Evolutionary conservation across 30 jellyfish, hydroid and myxozoan species (phyloP), one percentile per base, ranked within the genome.

Genomic region (Pelagia noctiluca): DNA sequence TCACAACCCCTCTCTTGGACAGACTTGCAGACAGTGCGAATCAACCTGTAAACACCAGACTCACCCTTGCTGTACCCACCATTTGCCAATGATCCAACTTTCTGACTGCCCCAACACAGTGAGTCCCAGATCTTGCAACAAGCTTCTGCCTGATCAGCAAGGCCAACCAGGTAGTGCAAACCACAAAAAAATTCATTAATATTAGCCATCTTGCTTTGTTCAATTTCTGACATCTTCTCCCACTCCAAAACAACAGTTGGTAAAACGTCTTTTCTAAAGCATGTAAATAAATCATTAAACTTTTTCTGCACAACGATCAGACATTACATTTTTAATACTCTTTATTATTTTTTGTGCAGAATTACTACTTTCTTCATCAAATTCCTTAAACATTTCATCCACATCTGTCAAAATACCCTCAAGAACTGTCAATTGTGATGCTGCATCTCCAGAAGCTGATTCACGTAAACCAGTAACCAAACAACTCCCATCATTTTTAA

Each of bases 101-200:
- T 86, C 1, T 62, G 21, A 2, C 50, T 50, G 1, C 63, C 96
- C 88, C 72, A 61, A 33, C 85, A 86, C 0, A 86, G 31, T 0
- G 36, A 0, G 23, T 76, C 92, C 92, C 93, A 76, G 5, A 86
- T 26, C 23, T 64, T 64, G 8, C 53, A 63, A 42, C 69, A 68
- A 7, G 90, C 93, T 29, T 64, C 84, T 0, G 82, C n/a, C 78
- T 84, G 90, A 47, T 84, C 91, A 18, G 92, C 91, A 1, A 84
- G 76, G 0, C 86, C 95, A 30, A 84, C 92, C 21, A 84, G 26
- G 34, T 25, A 84, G 30, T 84, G 95, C 63, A 84, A 29, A 19
- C 90, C 84, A 53, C 94, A 84, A 63, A 84, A 54, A 74, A 84
- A 13, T 62, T n/a, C 65, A 53, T 82, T 70, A 2, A 29, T 24